phyloP scores from a whole-genome alignment of 1,140 invertebrate species.

The Wasmannia auropunctata region DNA sequence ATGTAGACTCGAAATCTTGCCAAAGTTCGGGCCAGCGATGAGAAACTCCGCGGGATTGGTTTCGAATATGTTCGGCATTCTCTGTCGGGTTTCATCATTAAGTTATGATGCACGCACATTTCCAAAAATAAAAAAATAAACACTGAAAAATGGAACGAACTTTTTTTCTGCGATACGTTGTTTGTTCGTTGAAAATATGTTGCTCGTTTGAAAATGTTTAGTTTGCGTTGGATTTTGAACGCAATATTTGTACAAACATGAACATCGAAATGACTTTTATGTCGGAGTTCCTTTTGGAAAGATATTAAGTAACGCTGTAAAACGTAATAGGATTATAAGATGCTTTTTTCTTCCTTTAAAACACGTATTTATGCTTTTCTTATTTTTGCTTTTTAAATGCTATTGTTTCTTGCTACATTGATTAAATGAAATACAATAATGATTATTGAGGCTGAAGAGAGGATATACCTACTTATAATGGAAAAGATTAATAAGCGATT shows the following conservation, averaged over 20 bases:
- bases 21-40: slow-evolving; percentile 64
- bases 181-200: neutral
- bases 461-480: neutral
- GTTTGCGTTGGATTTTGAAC: neutral
- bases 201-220: neutral
- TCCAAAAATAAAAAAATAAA: neutral
- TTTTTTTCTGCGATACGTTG: neutral
- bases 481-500: neutral
- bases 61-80: slow-evolving; percentile 50
- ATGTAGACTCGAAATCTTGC: slow-evolving; percentile 66
- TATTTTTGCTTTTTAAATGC: neutral
- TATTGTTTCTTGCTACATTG: neutral
- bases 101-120: slow-evolving; percentile 33
- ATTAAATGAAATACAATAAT: neutral
- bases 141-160: neutral
- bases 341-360: neutral
- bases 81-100: slow-evolving; percentile 7
- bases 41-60: slow-evolving; percentile 62
- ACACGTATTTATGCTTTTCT: neutral
- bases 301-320: neutral
- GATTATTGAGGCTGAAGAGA: neutral
- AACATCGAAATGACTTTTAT: neutral
- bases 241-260: neutral
- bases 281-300: neutral
- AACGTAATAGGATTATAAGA: neutral